phyloP scores from a whole-genome alignment of 2,888 invertebrate genomes.

The Microctonus aethiopoides region DNA sequence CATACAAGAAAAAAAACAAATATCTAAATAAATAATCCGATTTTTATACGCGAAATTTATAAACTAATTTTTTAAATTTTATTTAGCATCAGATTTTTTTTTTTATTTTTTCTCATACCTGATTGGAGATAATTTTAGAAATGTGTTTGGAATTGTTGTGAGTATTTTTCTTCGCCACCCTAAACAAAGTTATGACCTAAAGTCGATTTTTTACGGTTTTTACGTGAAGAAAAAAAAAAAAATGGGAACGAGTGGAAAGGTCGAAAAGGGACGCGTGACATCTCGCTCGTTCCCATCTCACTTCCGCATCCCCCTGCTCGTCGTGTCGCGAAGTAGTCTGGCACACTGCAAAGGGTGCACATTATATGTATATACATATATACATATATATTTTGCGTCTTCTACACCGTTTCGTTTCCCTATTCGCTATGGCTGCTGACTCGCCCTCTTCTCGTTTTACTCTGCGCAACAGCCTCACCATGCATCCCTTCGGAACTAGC shows the following conservation, averaged over 20 bases:
- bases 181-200: conserved; percentile 13
- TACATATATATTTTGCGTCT: conserved; percentile 12
- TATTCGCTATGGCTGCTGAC: conserved; percentile 26
- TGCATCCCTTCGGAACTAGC: conserved; percentile 37
- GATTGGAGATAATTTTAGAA: background rate
- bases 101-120: background rate
- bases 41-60: too few species aligned
- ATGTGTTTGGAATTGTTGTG: background rate
- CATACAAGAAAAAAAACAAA: background rate
- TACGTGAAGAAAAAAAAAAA: conserved; percentile 6
- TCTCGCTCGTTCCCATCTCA: conserved; percentile 28
- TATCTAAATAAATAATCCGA: background rate
- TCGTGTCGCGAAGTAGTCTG: conserved; percentile 28
- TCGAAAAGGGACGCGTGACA: conserved; percentile 29
- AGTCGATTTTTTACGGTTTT: conserved; percentile 20
- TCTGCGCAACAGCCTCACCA: conserved; percentile 37
- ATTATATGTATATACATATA: background rate
- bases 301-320: conserved; percentile 22
- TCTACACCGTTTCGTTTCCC: conserved; percentile 13
- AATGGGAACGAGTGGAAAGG: background rate
- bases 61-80: too few species aligned
- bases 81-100: background rate
- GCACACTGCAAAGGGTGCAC: conserved; percentile 26
- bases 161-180: background rate
- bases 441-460: conserved; percentile 37